A percentile compares a stretch with the other conserved stretches of the same genome.
phyloP scores from a whole-genome alignment of 2,888 invertebrate species.

The Diarsia rubi region DNA sequence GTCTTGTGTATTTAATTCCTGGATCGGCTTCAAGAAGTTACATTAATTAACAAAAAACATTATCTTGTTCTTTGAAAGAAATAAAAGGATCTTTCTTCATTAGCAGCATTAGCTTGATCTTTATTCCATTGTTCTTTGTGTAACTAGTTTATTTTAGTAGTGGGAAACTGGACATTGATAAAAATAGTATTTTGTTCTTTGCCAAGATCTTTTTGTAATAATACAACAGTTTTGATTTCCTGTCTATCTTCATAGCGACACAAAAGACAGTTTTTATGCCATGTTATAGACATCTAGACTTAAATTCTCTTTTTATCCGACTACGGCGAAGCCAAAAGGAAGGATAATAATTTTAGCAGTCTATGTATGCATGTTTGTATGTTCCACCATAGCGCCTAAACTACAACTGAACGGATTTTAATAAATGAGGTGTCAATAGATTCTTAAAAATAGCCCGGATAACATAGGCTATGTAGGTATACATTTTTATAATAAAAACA shows the following conservation, averaged over 20 bases:
- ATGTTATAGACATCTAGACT: not conserved
- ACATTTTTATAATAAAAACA: no score
- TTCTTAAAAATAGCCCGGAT: no score
- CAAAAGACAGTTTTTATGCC: not conserved
- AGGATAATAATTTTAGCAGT: no score
- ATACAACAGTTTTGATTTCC: not conserved
- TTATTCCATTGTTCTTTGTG: constrained; percentile 30
- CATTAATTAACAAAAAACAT: constrained; percentile 35
- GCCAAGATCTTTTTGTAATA: not conserved
- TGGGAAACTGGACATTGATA: constrained; percentile 4
- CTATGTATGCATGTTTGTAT: no score
- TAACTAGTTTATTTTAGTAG: constrained; percentile 24
- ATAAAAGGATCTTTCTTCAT: constrained; percentile 37
- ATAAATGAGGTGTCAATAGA: no score
- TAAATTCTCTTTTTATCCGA: no score
- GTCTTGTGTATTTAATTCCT: constrained; percentile 23
- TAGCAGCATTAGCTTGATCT: constrained; percentile 7
- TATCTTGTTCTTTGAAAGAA: constrained; percentile 25
- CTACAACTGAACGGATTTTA: no score
- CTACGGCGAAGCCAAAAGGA: no score
- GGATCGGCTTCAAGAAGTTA: constrained; percentile 24
- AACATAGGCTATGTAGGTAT: no score
- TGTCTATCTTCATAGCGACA: not conserved
- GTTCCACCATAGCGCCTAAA: no score
- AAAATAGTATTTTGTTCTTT: constrained; percentile 4